These are phyloP conservation scores for Platysteira castanea DNA, from an alignment of 2,113 vertebrate genomes.

Conservation along the genomic window DNA sequence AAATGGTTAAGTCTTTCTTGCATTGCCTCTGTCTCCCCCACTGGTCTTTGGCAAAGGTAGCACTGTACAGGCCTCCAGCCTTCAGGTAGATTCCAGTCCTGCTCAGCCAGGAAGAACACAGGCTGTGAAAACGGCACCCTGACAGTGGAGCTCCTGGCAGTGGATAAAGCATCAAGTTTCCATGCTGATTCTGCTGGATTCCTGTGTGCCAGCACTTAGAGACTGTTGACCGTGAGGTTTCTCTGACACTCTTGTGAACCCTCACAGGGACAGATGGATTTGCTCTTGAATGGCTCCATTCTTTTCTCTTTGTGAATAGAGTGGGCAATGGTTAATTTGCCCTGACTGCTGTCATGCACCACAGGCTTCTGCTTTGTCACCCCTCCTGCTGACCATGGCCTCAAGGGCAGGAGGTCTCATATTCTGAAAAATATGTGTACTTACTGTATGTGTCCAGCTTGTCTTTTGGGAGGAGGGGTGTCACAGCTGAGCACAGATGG, in stretches of 20 bases:
- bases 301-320: constrained; percentile 37
- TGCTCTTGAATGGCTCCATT: constrained; percentile 51
- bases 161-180: neutral
- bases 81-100: neutral
- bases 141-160: neutral
- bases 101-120: neutral
- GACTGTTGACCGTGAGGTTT: constrained; percentile 38
- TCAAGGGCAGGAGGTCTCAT: constrained; percentile 12
- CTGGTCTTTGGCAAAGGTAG: neutral
- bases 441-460: constrained; percentile 2
- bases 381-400: constrained; percentile 24
- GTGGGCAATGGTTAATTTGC: constrained; percentile 12
- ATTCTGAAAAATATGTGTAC: neutral
- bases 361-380: constrained; percentile 35
- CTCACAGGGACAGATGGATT: constrained; percentile 37
- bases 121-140: neutral
- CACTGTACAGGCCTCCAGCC: neutral
- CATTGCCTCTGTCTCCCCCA: neutral
- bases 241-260: constrained; percentile 42
- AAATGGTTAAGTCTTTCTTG: neutral
- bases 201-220: neutral
- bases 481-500: rapidly evolving
- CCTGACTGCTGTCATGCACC: constrained; percentile 23
- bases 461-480: neutral
- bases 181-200: neutral